Evolutionary conservation across 37 sponge, comb jelly and placozoan genomes (phyloP), one percentile per base, ranked within the genome.

Genomic region (Bolinopsis microptera): DNA sequence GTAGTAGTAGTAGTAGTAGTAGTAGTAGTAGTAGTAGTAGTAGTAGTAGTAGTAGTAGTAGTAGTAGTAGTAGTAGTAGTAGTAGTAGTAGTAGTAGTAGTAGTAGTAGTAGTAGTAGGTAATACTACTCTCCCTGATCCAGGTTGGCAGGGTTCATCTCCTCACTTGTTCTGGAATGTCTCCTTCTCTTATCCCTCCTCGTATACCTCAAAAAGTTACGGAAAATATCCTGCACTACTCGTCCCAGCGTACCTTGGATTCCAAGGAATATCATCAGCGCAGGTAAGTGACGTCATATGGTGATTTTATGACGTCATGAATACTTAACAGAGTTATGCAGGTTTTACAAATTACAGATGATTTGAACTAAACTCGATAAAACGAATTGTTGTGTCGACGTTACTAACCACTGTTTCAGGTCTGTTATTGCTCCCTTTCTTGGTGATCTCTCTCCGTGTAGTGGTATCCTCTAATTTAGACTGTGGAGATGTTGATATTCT

Each of bases 191-290:
- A 21, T 77, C 80, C 9, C 36, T 77, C 21, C 27, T 32, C 1
- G 36, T 77, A 0, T 77, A 77, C 80, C 35, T 77, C 18, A 31
- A 77, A 36, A 77, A 35, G 80, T 9, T 35, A 1, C 33, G 80
- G 34, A 77, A 77, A 32, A 27, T 32, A 18, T 32, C 21, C 35
- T 16, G 8, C 37, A 21, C 32, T 33, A 33, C 34, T 16, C 34
- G 37, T 21, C 33, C 18, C 33, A 77, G 32, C 13, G 18, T 77
- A 32, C 32, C 80, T 16, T 77, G 80, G 80, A 34, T 77, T 22
- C 13, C 80, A 34, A 27, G 80, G 36, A 77, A 77, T 18, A 0
- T 77, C 37, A 77, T 77, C 35, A 77, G 80, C 80, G 80, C 80
- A 1, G 80, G 80, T 77, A 77, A 28, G 61, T 18, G 5, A 48